phyloP scores from a whole-genome alignment of 2,888 invertebrate genomes.

The Mimumesa dahlbomi region DNA sequence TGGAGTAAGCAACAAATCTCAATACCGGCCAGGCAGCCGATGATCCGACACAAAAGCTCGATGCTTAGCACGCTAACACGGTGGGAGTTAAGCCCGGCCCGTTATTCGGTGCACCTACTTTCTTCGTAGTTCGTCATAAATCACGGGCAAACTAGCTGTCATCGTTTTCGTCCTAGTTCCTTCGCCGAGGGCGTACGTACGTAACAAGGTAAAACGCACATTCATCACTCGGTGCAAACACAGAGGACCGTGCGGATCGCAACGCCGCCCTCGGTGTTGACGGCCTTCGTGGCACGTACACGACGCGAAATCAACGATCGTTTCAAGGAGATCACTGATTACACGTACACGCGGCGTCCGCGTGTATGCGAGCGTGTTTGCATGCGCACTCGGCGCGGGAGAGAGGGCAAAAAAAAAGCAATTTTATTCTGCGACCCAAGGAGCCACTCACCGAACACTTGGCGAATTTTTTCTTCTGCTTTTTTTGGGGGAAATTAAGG shows the following conservation, averaged over 20 bases:
- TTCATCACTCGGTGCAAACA: slow-evolving; percentile 29
- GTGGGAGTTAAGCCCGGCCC: slow-evolving; percentile 34
- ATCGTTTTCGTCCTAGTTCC: slow-evolving; percentile 44
- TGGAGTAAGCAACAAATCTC: too few species aligned
- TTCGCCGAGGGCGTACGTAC: slow-evolving; percentile 22
- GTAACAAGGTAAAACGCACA: slow-evolving; percentile 38
- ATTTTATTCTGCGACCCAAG: not conserved
- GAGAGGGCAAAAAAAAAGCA: not conserved
- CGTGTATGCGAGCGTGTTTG: not conserved
- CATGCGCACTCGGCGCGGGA: not conserved
- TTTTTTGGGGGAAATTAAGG: too few species aligned
- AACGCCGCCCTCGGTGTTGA: slow-evolving; percentile 12
- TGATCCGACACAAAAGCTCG: too few species aligned
- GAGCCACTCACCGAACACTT: not conserved
- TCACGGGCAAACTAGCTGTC: slow-evolving; percentile 33
- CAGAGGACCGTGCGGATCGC: slow-evolving; percentile 18
- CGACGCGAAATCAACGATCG: slow-evolving; percentile 35
- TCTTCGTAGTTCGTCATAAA: slow-evolving; percentile 33
- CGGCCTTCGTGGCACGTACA: slow-evolving; percentile 16
- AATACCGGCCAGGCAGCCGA: too few species aligned
- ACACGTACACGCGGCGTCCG: not conserved
- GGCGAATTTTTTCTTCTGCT: not conserved
- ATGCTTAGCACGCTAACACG: not conserved
- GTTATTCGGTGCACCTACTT: slow-evolving; percentile 28
- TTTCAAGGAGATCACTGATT: slow-evolving; percentile 12